phyloP scores from a whole-genome alignment of 2,888 invertebrate genomes.

The Lepidocyrtoides sp. region DNA sequence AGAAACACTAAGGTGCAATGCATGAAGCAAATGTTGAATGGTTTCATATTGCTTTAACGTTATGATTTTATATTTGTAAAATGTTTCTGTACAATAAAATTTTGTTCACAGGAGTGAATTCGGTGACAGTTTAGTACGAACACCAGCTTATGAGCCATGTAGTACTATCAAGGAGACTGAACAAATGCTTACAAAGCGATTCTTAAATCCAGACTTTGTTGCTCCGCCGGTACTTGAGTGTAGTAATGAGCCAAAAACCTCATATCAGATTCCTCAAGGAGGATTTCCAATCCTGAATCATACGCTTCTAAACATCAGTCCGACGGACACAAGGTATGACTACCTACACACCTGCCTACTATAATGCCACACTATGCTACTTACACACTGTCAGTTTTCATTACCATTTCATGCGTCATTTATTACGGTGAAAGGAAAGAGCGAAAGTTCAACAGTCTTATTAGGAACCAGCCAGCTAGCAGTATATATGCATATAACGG shows the following conservation, averaged over 20 bases:
- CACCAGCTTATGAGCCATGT: constrained; percentile 92
- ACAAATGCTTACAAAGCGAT: constrained; percentile 89
- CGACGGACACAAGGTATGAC: constrained; percentile 89
- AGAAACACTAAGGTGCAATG: background rate
- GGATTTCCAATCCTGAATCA: constrained; percentile 95
- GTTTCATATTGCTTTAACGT: background rate
- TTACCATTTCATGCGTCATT: constrained; percentile 21
- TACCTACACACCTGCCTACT: background rate
- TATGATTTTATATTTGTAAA: background rate
- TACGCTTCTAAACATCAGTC: constrained; percentile 92
- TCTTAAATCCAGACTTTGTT: constrained; percentile 93
- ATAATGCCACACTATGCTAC: background rate
- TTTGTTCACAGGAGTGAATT: constrained; percentile 86
- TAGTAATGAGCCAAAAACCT: constrained; percentile 81
- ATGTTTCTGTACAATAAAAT: background rate
- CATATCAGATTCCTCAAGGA: constrained; percentile 86
- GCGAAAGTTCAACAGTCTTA: constrained; percentile 9
- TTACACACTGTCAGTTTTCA: constrained; percentile 3
- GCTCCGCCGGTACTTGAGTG: constrained; percentile 90
- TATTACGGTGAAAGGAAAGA: background rate
- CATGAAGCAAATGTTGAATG: background rate
- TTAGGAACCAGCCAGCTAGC: background rate
- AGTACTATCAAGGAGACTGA: constrained; percentile 90
- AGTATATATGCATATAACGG: background rate
- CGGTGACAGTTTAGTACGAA: constrained; percentile 91